A percentile compares a stretch with the other conserved stretches of the same genome.
phyloP scores from a whole-genome alignment of 2,888 invertebrate genomes.

The Gonocerus acuteangulatus region DNA sequence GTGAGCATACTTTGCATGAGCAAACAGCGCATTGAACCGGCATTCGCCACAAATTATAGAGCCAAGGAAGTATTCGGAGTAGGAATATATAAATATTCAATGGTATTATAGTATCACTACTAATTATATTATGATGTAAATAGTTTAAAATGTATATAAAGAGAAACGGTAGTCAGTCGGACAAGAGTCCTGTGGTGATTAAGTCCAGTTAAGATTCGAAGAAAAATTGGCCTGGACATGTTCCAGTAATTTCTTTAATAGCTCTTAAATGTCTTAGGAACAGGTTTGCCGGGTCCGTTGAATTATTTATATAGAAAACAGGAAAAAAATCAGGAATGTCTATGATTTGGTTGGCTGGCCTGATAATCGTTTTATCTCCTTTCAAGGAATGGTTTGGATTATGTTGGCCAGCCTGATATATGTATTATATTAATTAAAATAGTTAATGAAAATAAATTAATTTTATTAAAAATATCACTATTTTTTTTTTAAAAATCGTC shows the following conservation, averaged over 20 bases:
- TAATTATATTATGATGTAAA: conserved; percentile 1
- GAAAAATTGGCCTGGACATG: conserved; percentile 16
- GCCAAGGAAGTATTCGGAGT: background rate
- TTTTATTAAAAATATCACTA: no score
- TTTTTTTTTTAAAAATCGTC: no score
- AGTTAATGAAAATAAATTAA: no score
- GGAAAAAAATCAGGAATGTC: no score
- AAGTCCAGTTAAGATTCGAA: conserved; percentile 13
- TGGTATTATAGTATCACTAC: background rate
- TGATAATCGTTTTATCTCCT: no score
- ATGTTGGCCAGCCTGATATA: no score
- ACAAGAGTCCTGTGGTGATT: conserved; percentile 6
- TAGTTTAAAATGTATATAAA: conserved; percentile 1
- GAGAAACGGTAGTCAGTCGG: background rate
- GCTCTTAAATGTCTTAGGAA: conserved; percentile 1
- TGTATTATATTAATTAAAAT: no score
- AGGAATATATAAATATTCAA: background rate
- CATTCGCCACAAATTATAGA: background rate
- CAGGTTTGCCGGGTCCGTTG: background rate
- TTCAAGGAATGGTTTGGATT: no score
- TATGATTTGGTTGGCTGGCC: no score
- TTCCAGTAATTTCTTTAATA: conserved; percentile 13
- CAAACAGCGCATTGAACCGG: no score
- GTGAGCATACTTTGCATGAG: no score
- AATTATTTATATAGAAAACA: conserved; percentile 4